Evolutionary conservation across 2,113 vertebrate genomes (phyloP).

Genomic region (Narcine bancroftii): DNA sequence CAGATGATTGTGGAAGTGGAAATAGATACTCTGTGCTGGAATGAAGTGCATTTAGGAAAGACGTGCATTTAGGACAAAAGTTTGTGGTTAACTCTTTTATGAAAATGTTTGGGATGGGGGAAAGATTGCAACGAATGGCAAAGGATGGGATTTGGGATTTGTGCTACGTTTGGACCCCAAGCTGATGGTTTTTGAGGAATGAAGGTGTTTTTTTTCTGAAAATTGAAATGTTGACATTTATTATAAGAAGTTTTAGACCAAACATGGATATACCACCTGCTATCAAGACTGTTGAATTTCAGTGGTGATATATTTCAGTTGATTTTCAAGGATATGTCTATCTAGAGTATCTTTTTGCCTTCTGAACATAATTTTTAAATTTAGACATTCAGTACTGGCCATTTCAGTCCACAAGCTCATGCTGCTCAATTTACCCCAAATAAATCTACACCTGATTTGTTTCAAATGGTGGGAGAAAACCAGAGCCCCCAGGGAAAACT

Average conservation of each 20-base stretch:
- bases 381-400: no score
- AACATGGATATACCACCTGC: background rate
- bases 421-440: no score
- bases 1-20: background rate
- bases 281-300: background rate
- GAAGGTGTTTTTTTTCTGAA: background rate
- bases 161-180: background rate
- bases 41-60: background rate
- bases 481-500: no score
- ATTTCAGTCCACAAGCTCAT: no score
- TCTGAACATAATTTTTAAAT: no score
- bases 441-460: no score
- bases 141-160: background rate
- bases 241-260: background rate
- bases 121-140: background rate
- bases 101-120: background rate
- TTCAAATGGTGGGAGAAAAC: no score
- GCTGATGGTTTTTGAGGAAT: background rate
- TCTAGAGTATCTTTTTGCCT: background rate
- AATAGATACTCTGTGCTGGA: background rate
- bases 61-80: background rate
- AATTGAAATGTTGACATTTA: background rate
- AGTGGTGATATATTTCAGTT: background rate
- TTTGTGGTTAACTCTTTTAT: background rate
- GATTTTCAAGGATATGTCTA: background rate